phyloP scores from a whole-genome alignment of 2,888 invertebrate species.

The Campoplex nolae region DNA sequence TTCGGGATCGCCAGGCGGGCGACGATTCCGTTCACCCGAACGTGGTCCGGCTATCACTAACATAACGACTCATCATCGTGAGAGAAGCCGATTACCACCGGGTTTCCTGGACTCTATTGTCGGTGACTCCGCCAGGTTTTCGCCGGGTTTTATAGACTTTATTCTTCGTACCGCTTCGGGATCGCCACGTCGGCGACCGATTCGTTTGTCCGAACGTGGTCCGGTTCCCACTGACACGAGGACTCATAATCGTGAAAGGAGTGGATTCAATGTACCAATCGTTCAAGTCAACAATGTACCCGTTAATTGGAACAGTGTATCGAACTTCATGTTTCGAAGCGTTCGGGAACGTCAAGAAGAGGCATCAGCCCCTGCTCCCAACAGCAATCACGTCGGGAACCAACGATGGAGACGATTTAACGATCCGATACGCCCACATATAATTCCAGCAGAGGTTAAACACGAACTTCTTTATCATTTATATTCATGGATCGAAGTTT shows the following conservation, averaged over 20 bases:
- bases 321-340: conserved; percentile 40
- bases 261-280: conserved; percentile 84
- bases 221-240: neutral
- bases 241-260: conserved; percentile 49
- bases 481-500: neutral
- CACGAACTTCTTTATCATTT: neutral
- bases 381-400: conserved; percentile 40
- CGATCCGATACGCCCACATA: neutral
- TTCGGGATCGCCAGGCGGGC: neutral
- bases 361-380: conserved; percentile 53
- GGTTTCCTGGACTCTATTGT: too few species aligned
- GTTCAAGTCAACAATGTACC: conserved; percentile 88
- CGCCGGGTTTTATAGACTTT: too few species aligned
- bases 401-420: conserved; percentile 41
- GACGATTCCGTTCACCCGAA: conserved; percentile 4
- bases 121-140: too few species aligned
- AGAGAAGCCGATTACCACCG: too few species aligned
- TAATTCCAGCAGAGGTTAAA: neutral
- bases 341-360: conserved; percentile 63
- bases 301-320: conserved; percentile 78
- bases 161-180: neutral
- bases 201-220: neutral
- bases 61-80: too few species aligned
- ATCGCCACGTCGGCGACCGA: neutral
- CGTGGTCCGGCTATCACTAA: neutral